phyloP scores from a whole-genome alignment of 1,140 invertebrate genomes.

The Riptortus pedestris region DNA sequence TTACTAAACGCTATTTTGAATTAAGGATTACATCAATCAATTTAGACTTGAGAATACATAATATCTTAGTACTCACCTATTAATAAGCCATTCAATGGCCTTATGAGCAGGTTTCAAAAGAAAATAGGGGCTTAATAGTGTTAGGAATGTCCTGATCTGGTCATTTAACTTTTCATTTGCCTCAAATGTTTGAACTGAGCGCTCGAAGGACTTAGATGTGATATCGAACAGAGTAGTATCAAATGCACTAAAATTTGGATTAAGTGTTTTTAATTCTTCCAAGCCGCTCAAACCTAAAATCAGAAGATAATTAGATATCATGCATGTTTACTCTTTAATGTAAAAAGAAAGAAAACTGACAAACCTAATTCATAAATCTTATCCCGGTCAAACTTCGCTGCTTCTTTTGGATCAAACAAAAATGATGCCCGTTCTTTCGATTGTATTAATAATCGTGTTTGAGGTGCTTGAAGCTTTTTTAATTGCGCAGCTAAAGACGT shows the following conservation, averaged over 20 bases:
- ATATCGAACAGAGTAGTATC: conserved; percentile 64
- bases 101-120: conserved; percentile 72
- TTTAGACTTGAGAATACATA: no score
- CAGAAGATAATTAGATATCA: not conserved
- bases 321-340: not conserved
- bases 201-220: conserved; percentile 61
- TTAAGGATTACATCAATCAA: no score
- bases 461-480: conserved; percentile 64
- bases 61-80: no score
- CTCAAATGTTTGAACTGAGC: conserved; percentile 61
- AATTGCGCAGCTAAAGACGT: conserved; percentile 77
- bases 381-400: conserved; percentile 68
- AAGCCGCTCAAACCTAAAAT: conserved; percentile 57
- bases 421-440: conserved; percentile 64
- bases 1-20: no score
- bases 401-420: conserved; percentile 79
- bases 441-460: conserved; percentile 57
- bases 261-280: conserved; percentile 62
- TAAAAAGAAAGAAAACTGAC: not conserved
- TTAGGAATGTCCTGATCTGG: conserved; percentile 67
- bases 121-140: conserved; percentile 76
- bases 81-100: conserved; percentile 85
- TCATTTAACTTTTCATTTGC: conserved; percentile 66
- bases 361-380: conserved; percentile 74
- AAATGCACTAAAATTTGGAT: conserved; percentile 60